Base-by-base conservation (phyloP, 2,113 vertebrate species). In the Sylvia atricapilla region DNA sequence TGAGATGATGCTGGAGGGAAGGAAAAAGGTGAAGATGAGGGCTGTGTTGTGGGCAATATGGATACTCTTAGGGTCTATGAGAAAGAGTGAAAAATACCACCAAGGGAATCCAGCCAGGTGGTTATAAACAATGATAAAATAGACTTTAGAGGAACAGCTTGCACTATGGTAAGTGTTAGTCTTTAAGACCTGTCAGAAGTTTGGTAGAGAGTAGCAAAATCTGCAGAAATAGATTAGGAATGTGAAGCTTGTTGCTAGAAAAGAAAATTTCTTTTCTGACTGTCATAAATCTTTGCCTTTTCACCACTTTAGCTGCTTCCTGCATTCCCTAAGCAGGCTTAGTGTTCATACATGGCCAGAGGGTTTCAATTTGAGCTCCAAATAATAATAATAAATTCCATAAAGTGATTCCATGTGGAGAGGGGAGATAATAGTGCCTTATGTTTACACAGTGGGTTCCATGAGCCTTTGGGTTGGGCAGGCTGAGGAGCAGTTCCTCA, bases 341-440 rank as follows among this genome's bases (percentile, higher is more conserved):
- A 91, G 82, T 55, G 76, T 44, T 95, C 50, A 19, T 92, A 81
- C 18, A 15, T 70, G 90, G 90, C 90, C 88, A 93, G 93, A 92
- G 90, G 82, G 91, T 94, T 97, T 97, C 91, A 88, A 68, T 93
- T 88, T 90, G 75, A 89, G 79, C 58, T 89, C 73, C 62, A 94
- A 94, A 84, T 93, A 93, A 93, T 87, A 75, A 87, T 92, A 92
- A 96, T 77, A 95, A 89, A 95, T 90, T 93, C 84, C 69, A 77
- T 66, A 53, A 86, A 94, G 79, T 75, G 89, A 78, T 93, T 94
- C 84, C 91, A 76, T 64, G 84, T 94, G 89, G 84, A 59, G 89
- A 77, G 55, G 20, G 37, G 30, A 89, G 81, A 74, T 93, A 84
- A 88, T 90, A 33, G 68, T 73, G 44, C 80, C 73, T 94, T 72